Evolutionary conservation across 2,113 vertebrate genomes (phyloP), one percentile per base, ranked within the genome.

Genomic region (Opisthocomus hoazin): DNA sequence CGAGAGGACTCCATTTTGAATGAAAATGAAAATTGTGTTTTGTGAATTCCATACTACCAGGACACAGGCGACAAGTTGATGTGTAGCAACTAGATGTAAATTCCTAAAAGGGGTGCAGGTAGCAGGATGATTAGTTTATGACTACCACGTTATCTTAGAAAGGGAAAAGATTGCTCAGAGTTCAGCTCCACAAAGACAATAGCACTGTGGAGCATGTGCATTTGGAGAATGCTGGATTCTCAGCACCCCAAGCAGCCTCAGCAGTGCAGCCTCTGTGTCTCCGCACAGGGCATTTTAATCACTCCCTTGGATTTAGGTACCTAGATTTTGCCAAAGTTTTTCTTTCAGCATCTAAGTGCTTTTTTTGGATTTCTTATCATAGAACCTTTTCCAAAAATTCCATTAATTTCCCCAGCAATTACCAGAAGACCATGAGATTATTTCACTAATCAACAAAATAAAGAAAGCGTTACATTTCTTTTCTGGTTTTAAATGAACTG

Each of bases 351-450:
- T 46, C 71, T 94, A 95, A 96, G 93, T 94, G 92, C 83, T 94
- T 89, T 96, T 96, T 95, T 95, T 94, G 94, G 96, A 96, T 82
- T 91, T 89, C 65, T 84, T 71, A 80, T 45, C 48, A 78, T 23
- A 83, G 85, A 95, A 88, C 11, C 63, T 88, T 95, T 92, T 92
- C 84, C 81, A 96, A 90, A 94, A 88, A 41, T 24, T 57, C 86
- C 89, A 93, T 94, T 95, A 94, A 90, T 93, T 93, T 94, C 53
- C 51, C 24, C 70, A 85, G 61, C 57, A 84, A 43, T 94, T 89
- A 93, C 53, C 84, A 91, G 73, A 95, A 94, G 57, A 88, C 71
- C 43, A 32, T 56, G 68, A 87, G 68, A 82, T 46, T 61, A 82
- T 92, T 86, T 92, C 86, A 69, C 77, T 90, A 64, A 94, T 73